phyloP scores from a whole-genome alignment of 2,113 vertebrate species.

The Sapajus apella region DNA sequence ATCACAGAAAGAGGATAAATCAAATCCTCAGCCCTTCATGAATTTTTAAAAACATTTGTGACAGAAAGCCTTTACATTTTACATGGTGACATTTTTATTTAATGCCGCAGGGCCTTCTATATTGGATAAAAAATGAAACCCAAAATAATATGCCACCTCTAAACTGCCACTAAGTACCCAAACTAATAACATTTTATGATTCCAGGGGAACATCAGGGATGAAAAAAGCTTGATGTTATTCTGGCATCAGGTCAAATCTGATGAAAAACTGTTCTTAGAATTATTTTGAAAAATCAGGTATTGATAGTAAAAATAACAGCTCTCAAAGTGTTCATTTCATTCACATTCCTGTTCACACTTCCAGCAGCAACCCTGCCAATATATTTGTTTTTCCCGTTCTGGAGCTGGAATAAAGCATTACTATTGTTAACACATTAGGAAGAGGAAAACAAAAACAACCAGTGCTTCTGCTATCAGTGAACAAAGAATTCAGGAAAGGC shows the following conservation, averaged over 20 bases:
- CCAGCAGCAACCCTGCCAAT: not conserved
- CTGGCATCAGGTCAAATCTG: conserved; percentile 54
- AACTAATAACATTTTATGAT: conserved; percentile 59
- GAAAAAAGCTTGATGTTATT: conserved; percentile 48
- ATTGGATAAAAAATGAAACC: conserved; percentile 64
- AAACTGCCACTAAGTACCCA: conserved; percentile 43
- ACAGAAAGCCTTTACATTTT: conserved; percentile 74
- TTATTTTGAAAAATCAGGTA: conserved; percentile 57
- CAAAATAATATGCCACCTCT: conserved; percentile 51
- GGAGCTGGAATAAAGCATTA: not conserved
- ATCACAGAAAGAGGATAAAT: conserved; percentile 71
- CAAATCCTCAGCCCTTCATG: conserved; percentile 64
- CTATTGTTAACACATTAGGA: not conserved
- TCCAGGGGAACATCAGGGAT: conserved; percentile 33
- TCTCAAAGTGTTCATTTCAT: not conserved
- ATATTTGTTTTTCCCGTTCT: not conserved
- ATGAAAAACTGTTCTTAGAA: conserved; percentile 49
- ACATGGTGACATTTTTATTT: conserved; percentile 77
- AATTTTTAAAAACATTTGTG: conserved; percentile 75
- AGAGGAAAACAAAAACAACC: conserved; percentile 12
- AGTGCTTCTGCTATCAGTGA: not conserved
- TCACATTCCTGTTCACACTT: not conserved
- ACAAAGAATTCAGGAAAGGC: not conserved
- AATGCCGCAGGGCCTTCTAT: conserved; percentile 63
- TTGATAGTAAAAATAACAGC: not conserved